Evolutionary conservation across 2,888 invertebrate genomes (phyloP).

Genomic region (Lepidocyrtinus sp.): DNA sequence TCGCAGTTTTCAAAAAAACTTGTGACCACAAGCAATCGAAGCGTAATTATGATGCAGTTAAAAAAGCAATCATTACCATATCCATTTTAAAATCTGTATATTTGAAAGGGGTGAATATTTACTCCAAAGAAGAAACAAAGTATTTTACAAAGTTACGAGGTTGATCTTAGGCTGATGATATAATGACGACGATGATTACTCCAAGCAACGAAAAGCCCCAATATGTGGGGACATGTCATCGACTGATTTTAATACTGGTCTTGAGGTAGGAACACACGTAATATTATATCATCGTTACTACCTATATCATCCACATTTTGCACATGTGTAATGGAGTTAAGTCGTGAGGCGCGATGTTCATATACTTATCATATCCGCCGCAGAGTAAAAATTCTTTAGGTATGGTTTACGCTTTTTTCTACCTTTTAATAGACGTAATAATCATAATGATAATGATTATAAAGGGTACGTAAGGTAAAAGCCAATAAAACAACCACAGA

Average conservation of each 20-base stretch:
- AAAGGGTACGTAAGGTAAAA: constrained; percentile 23
- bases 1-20: too few relatives aligned
- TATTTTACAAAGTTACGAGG: too few relatives aligned
- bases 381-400: background rate
- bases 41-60: too few relatives aligned
- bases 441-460: constrained; percentile 23
- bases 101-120: too few relatives aligned
- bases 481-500: constrained; percentile 24
- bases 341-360: background rate
- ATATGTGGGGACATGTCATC: too few relatives aligned
- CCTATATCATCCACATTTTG: background rate
- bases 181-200: too few relatives aligned
- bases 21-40: too few relatives aligned
- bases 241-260: background rate
- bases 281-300: background rate
- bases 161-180: too few relatives aligned
- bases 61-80: too few relatives aligned
- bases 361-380: background rate
- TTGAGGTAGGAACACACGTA: background rate
- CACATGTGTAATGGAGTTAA: background rate
- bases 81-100: too few relatives aligned
- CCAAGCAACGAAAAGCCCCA: too few relatives aligned
- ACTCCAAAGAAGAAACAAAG: too few relatives aligned
- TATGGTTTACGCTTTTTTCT: background rate
- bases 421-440: background rate